A percentile compares a stretch with the other conserved stretches of the same genome.
These are phyloP conservation scores for Clangula hyemalis DNA, from an alignment of 2,797 vertebrate species.

Conservation along the genomic window DNA sequence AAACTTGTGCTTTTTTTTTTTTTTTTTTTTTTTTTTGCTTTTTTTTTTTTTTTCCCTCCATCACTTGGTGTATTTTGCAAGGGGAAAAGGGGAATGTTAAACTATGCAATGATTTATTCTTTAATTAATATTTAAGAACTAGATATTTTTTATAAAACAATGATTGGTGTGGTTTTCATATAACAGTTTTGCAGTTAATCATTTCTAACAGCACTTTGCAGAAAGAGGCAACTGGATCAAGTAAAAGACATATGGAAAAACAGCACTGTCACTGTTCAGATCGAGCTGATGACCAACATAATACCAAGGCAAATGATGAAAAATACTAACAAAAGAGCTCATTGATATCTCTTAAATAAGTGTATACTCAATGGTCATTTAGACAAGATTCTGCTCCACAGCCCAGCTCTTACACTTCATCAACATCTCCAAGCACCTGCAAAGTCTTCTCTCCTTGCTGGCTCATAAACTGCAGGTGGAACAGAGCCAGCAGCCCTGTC, in stretches of 20 bases:
- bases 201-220: slow-evolving; percentile 7
- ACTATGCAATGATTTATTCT: slow-evolving; percentile 51
- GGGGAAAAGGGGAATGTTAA: slow-evolving; percentile 16
- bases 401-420: not conserved
- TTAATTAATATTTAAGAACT: slow-evolving; percentile 55
- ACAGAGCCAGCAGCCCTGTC: not conserved
- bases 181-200: slow-evolving; percentile 26
- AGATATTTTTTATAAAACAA: slow-evolving; percentile 22
- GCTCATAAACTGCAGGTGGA: not conserved
- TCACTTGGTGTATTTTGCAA: slow-evolving; percentile 55
- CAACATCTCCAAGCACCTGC: not conserved
- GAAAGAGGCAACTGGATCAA: not conserved
- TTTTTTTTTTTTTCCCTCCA: not conserved
- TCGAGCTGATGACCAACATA: not conserved
- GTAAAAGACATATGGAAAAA: not conserved
- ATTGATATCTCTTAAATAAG: not conserved
- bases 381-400: not conserved
- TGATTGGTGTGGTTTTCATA: not conserved
- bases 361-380: not conserved
- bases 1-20: not conserved
- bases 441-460: not conserved
- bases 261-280: not conserved
- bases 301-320: not conserved
- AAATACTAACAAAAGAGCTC: not conserved
- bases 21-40: not conserved